Conservation (phyloP, 1,140 invertebrate species). For the Penaeus japonicus region DNA sequence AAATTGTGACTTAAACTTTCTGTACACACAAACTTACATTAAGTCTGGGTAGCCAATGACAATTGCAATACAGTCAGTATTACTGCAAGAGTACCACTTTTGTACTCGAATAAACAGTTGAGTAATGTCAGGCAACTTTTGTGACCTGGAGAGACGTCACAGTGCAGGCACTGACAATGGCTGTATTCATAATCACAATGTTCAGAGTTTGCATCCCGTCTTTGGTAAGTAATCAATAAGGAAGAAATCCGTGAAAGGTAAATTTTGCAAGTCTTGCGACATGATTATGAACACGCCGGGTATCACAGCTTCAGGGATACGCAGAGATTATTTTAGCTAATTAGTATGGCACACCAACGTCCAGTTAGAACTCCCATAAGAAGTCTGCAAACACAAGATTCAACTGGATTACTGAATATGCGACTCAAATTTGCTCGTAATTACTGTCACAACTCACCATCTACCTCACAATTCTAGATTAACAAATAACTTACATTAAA, state of each 20-base stretch:
- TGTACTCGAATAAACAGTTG: conserved; percentile 13
- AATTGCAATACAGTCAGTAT: conserved; percentile 24
- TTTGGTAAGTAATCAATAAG: neutral
- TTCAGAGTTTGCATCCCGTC: neutral
- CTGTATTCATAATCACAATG: conserved; percentile 20
- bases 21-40: conserved; percentile 19
- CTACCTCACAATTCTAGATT: neutral
- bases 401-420: neutral
- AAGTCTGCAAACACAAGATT: neutral
- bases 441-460: neutral
- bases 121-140: neutral
- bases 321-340: conserved; percentile 16
- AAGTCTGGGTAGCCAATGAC: conserved; percentile 33
- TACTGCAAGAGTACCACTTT: conserved; percentile 29
- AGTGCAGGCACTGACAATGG: neutral
- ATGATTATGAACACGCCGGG: conserved; percentile 36
- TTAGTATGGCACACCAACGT: conserved; percentile 22
- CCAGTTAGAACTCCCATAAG: neutral
- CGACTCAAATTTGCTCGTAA: neutral
- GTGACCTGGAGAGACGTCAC: neutral
- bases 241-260: neutral
- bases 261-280: neutral
- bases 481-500: neutral
- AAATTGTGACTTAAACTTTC: conserved; percentile 16
- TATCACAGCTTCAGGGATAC: conserved; percentile 45